Conservation (phyloP, 2,888 invertebrate genomes). For the Marronus borbonicus region DNA sequence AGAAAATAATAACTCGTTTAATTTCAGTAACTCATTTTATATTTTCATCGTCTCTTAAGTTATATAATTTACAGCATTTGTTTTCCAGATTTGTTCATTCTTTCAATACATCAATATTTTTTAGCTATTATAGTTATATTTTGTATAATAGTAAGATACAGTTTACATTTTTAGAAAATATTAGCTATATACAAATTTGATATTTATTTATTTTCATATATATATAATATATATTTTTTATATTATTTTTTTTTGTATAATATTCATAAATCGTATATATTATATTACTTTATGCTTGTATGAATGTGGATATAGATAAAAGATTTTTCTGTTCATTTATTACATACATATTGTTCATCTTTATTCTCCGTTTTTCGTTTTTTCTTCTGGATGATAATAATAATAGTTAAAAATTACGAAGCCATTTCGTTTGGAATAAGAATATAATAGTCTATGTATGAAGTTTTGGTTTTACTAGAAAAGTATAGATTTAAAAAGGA, state of each 20-base stretch:
- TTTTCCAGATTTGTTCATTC: not conserved
- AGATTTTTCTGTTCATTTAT: conserved; percentile 8
- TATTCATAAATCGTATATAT: too few relatives aligned
- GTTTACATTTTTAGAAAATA: conserved; percentile 61
- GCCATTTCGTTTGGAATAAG: conserved; percentile 13
- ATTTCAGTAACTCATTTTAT: conserved; percentile 11
- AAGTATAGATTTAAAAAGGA: too few relatives aligned
- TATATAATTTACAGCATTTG: not conserved
- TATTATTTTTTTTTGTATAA: not conserved
- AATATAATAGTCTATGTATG: not conserved
- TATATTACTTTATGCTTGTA: not conserved
- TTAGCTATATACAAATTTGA: conserved; percentile 61
- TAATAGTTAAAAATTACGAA: conserved; percentile 41
- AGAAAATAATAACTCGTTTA: not conserved
- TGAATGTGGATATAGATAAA: conserved; percentile 24
- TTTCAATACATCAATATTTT: conserved; percentile 52
- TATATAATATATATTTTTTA: conserved; percentile 32
- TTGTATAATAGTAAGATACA: conserved; percentile 53
- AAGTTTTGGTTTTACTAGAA: too few relatives aligned
- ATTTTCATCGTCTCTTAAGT: conserved; percentile 12
- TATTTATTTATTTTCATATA: conserved; percentile 50
- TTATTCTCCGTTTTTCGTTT: not conserved
- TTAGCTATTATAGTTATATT: conserved; percentile 54
- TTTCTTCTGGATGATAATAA: not conserved
- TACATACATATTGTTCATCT: too few relatives aligned